Base-by-base conservation (phyloP, 2,113 vertebrate species). In the Syrmaticus mikado region DNA sequence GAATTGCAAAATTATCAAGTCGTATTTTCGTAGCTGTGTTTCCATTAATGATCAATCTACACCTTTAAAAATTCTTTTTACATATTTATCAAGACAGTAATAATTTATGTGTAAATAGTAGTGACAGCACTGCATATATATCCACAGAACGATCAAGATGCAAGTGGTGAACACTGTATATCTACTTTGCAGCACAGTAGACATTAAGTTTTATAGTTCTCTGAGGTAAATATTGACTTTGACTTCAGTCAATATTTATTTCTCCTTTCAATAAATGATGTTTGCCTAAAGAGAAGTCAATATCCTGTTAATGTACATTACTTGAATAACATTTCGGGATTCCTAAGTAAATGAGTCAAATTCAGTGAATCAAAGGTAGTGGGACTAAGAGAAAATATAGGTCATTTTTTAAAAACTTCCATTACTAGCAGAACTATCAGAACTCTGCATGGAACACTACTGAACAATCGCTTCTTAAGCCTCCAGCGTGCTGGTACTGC, bases 251-350 rank as follows among this genome's bases (percentile, higher is more conserved):
- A 95, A 94, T 93, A 97, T 95, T 95, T 96, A 92, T 88, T 95
- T 81, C 85, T 91, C 77, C 76, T 85, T 94, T 91, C 95, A 24
- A 94, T 95, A 96, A 88, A 79, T 86, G 94, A 96, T 82, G 71
- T 73, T 92, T 96, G 85, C 92, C 75, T 88, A 85, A 87, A 89
- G 89, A 94, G 92, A 93, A 96, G 85, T 96, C 93, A 96, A 96
- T 96, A 96, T 10, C 41, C 67, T 90, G 80, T 91, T 96, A 96
- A 96, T 90, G 92, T 89, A 71, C 77, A 88, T 95, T 93, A 92
- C 89, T 66, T 58, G 41, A 94, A 87, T 77, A 95, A 89, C 89
- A 85, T 94, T 90, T 80, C 74, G 90, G 92, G 94, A 95, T 93
- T 92, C 84, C 86, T 92, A 95, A 95, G 91, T 75, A 95, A 90